A percentile compares a stretch with the other conserved stretches of the same genome.
phyloP scores from a whole-genome alignment of 1,140 invertebrate species.

The Bombus pyrosoma region DNA sequence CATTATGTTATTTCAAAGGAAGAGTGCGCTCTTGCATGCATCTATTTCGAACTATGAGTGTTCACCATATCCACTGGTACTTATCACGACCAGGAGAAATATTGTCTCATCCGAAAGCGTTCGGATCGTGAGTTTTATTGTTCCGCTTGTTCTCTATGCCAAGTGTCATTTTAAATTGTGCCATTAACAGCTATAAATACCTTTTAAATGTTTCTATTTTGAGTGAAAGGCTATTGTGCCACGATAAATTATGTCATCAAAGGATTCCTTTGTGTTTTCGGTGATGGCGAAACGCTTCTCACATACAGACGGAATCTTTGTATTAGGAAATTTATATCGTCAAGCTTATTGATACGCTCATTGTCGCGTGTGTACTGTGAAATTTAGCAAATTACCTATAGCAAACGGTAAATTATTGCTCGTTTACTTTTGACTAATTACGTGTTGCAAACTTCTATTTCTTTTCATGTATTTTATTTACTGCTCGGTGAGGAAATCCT shows the following conservation, averaged over 20 bases:
- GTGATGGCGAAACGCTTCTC: not conserved
- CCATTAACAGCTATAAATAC: constrained; percentile 36
- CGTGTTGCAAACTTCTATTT: not conserved
- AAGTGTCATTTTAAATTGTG: not conserved
- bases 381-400: not conserved
- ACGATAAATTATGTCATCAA: constrained; percentile 13
- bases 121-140: constrained; percentile 20
- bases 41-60: constrained; percentile 40
- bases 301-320: too few species aligned
- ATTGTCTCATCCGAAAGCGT: constrained; percentile 28
- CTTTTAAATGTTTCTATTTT: not conserved
- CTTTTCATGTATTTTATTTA: not conserved
- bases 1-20: constrained; percentile 32
- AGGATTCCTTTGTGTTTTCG: not conserved
- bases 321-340: constrained; percentile 4
- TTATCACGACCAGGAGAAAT: constrained; percentile 9
- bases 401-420: not conserved
- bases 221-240: not conserved
- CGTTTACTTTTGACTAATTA: not conserved
- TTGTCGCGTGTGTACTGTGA: not conserved
- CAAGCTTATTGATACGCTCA: constrained; percentile 9
- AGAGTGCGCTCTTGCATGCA: not conserved
- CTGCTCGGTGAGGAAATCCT: not conserved
- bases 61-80: not conserved
- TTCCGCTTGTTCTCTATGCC: not conserved